A percentile compares a stretch with the other conserved stretches of the same genome.
phyloP scores from a whole-genome alignment of 2,797 vertebrate genomes.

The Amniataba percoides region DNA sequence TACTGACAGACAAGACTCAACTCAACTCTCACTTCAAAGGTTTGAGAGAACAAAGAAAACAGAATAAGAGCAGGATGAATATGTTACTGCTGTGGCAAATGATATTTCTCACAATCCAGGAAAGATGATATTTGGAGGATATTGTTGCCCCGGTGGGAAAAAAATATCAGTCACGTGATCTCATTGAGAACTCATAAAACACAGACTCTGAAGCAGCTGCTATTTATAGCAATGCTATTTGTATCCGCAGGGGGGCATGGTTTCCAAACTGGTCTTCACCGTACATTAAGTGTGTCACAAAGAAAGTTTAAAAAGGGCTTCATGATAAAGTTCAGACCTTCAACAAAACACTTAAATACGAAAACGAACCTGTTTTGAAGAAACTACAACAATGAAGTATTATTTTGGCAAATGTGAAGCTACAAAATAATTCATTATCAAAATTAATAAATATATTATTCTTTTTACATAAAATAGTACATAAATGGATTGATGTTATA shows the following conservation, averaged over 20 bases:
- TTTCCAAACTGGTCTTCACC: conserved; percentile 54
- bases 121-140: not conserved
- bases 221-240: conserved; percentile 41
- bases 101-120: not conserved
- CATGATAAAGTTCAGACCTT: not conserved
- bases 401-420: not conserved
- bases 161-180: conserved; percentile 5
- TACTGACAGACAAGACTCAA: conserved; percentile 21
- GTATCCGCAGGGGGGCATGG: conserved; percentile 73
- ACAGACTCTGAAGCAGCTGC: not conserved
- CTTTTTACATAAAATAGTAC: not conserved
- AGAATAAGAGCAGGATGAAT: not conserved
- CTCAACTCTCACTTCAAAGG: not conserved
- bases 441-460: too few species aligned
- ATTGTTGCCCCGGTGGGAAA: not conserved
- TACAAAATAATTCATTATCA: not conserved
- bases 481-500: not conserved
- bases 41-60: not conserved
- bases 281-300: not conserved
- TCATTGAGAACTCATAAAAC: conserved; percentile 2
- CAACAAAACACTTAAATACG: not conserved
- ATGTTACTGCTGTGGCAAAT: not conserved
- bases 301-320: not conserved
- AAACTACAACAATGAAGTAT: not conserved
- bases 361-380: not conserved